Conservation (phyloP, 1,140 invertebrate species). For the Cherax destructor region DNA sequence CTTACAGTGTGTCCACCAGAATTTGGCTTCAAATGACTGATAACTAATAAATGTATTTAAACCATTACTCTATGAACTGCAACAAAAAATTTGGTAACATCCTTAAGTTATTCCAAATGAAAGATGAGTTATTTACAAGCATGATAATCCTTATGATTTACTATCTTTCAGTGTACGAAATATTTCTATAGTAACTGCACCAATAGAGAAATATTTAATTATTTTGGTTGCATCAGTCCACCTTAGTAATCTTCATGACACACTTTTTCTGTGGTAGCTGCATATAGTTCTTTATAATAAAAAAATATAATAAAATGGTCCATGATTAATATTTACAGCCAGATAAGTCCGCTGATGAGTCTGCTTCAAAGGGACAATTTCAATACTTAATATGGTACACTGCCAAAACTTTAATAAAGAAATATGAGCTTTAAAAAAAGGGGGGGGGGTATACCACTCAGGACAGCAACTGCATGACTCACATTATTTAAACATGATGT, state of each 20-base stretch:
- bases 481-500: conserved; percentile 3
- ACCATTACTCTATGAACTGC: background rate
- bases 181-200: conserved; percentile 39
- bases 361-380: background rate
- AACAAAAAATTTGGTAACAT: conserved; percentile 45
- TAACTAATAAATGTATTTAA: background rate
- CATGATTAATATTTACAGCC: background rate
- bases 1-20: background rate
- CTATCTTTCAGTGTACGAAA: conserved; percentile 29
- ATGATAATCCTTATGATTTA: conserved; percentile 50
- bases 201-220: conserved; percentile 13
- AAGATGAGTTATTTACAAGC: conserved; percentile 50
- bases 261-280: background rate
- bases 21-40: background rate
- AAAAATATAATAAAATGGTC: conserved; percentile 15
- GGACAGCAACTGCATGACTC: background rate
- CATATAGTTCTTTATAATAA: conserved; percentile 14
- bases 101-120: conserved; percentile 46
- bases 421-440: background rate
- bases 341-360: background rate
- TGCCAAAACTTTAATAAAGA: background rate
- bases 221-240: conserved; percentile 5
- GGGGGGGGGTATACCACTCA: background rate
- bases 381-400: background rate
- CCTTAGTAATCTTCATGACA: conserved; percentile 6